Percentiles rank a stretch among this genome's conserved stretches.
phyloP scores from a whole-genome alignment of 2,888 invertebrate genomes.

The Hymenopus coronatus region DNA sequence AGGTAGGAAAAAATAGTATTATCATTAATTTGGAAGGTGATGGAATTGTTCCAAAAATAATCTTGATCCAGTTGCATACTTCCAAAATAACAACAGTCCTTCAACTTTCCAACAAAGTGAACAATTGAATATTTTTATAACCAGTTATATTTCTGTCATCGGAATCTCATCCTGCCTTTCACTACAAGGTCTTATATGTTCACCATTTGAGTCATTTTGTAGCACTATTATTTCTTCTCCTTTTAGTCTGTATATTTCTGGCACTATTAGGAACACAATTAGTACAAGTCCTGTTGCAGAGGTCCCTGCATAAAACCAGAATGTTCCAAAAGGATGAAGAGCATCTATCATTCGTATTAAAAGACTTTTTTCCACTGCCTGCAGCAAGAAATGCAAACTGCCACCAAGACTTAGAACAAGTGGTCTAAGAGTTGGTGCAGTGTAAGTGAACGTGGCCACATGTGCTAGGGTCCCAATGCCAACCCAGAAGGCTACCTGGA shows the following conservation, averaged over 20 bases:
- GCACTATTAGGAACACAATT: background rate
- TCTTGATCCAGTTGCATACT: too few relatives aligned
- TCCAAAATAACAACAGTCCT: too few relatives aligned
- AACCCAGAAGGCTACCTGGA: background rate
- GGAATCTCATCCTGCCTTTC: too few relatives aligned
- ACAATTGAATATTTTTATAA: too few relatives aligned
- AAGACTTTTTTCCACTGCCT: background rate
- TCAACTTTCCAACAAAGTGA: too few relatives aligned
- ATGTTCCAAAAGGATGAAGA: slow-evolving; percentile 18
- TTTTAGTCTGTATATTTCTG: background rate
- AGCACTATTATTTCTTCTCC: too few relatives aligned
- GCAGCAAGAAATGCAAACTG: background rate
- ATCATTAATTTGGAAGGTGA: too few relatives aligned
- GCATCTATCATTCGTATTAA: slow-evolving; percentile 10
- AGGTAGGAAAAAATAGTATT: too few relatives aligned
- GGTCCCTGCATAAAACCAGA: slow-evolving; percentile 6
- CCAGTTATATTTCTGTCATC: too few relatives aligned
- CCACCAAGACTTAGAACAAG: background rate
- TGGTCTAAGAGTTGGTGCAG: background rate
- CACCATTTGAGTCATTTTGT: too few relatives aligned
- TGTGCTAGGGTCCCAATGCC: background rate
- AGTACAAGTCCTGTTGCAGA: slow-evolving; percentile 5
- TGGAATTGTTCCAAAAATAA: too few relatives aligned
- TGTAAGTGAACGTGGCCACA: background rate
- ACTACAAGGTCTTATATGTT: too few relatives aligned